Conservation (phyloP, 64 coral and sea anemone genomes). For the Pocillopora verrucosa region DNA sequence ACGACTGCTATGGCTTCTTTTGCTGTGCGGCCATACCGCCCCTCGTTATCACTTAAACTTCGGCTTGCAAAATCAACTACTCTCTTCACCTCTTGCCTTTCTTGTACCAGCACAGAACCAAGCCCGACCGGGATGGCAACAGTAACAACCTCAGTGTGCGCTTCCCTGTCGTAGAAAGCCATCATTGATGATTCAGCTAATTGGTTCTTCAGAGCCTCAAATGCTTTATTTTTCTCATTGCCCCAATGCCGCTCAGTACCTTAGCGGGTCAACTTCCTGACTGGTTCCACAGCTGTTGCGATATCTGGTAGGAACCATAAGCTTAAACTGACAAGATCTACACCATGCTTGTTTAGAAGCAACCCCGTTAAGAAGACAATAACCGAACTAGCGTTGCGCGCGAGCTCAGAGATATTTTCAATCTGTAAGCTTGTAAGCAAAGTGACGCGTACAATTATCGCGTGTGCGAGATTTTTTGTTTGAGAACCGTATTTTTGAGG, state of each 20-base stretch:
- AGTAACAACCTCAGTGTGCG: slow-evolving; percentile 7
- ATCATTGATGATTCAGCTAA: slow-evolving; percentile 1
- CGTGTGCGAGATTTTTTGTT: no score
- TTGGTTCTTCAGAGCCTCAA: slow-evolving; percentile 8
- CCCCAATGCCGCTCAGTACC: slow-evolving; percentile 32
- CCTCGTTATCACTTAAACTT: slow-evolving; percentile 6
- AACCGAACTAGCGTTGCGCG: no score
- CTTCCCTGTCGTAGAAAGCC: slow-evolving; percentile 13
- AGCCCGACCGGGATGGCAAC: not conserved
- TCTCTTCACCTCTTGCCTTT: slow-evolving; percentile 4
- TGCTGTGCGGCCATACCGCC: not conserved
- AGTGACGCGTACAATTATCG: no score
- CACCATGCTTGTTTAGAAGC: slow-evolving; percentile 9
- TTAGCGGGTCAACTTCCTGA: slow-evolving; percentile 9
- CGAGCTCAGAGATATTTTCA: no score
- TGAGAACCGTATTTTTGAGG: no score
- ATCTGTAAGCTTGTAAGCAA: no score
- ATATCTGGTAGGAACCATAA: slow-evolving; percentile 3
- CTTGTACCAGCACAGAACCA: not conserved
- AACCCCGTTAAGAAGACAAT: not conserved
- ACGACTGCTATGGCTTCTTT: not conserved
- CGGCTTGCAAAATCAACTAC: slow-evolving; percentile 3
- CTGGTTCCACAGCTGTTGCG: slow-evolving; percentile 8
- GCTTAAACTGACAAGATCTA: not conserved
- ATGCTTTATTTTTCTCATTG: slow-evolving; percentile 8